These are phyloP conservation scores for Argentina silus DNA, from an alignment of 2,797 vertebrate species.

Conservation along the genomic window DNA sequence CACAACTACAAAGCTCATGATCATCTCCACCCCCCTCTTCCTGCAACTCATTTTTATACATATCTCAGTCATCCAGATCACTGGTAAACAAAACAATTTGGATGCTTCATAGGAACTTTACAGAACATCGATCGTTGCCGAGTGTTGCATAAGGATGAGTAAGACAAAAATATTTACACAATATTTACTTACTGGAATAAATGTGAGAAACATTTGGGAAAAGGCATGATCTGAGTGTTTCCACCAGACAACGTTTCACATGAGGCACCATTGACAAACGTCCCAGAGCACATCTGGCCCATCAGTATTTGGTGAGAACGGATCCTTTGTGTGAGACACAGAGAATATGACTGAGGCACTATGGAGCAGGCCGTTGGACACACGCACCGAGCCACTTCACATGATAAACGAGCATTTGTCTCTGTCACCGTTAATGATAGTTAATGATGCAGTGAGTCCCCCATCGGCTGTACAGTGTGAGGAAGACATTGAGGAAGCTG, in stretches of 20 bases:
- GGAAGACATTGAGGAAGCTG: constrained; percentile 37
- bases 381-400: constrained; percentile 55
- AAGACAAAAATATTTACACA: not conserved
- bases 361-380: constrained; percentile 37
- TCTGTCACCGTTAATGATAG: constrained; percentile 59
- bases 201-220: not conserved
- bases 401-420: constrained; percentile 68
- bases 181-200: not conserved
- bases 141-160: not conserved
- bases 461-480: constrained; percentile 40
- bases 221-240: not conserved
- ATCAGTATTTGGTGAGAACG: constrained; percentile 62
- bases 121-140: too few species aligned
- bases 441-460: constrained; percentile 56
- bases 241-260: constrained; percentile 12
- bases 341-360: constrained; percentile 48
- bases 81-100: too few species aligned
- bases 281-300: constrained; percentile 62
- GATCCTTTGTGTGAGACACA: constrained; percentile 64
- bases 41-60: not conserved
- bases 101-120: too few species aligned
- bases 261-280: constrained; percentile 36
- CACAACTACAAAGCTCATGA: constrained; percentile 60
- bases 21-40: constrained; percentile 48
- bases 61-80: not conserved